These are phyloP conservation scores for Alsophila aescularia DNA, from an alignment of 2,888 invertebrate species.

Conservation along the genomic window DNA sequence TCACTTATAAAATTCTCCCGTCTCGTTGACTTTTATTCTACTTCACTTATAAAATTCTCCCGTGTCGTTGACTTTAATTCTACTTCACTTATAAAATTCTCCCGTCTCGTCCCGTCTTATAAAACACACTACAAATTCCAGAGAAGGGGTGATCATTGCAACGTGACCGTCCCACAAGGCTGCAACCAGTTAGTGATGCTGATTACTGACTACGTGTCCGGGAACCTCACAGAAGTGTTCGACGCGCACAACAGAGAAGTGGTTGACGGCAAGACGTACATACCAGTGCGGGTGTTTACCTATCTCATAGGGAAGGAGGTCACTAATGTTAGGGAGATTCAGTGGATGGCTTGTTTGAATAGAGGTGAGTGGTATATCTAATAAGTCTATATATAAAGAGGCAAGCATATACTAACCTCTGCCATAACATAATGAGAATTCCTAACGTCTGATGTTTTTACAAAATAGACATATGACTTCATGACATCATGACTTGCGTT, in stretches of 20 bases:
- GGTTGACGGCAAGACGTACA: constrained; percentile 85
- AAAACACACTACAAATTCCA: not conserved
- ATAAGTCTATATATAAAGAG: not conserved
- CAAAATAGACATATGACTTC: too few relatives aligned
- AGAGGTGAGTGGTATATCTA: constrained; percentile 86
- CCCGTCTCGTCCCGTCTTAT: too few relatives aligned
- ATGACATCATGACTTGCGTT: too few relatives aligned
- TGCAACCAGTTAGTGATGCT: constrained; percentile 99
- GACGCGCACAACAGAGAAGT: constrained; percentile 90
- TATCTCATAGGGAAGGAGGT: constrained; percentile 98
- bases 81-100: too few relatives aligned
- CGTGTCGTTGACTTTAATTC: too few relatives aligned
- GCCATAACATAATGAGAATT: too few relatives aligned
- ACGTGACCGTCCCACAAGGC: constrained; percentile 76
- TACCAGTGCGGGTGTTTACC: constrained; percentile 96
- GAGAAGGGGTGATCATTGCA: constrained; percentile 53
- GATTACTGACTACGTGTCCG: constrained; percentile 97
- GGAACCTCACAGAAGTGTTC: constrained; percentile 94
- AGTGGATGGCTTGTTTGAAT: constrained; percentile 97
- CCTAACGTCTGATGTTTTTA: too few relatives aligned
- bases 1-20: too few relatives aligned
- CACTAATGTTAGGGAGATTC: constrained; percentile 93
- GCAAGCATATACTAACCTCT: too few relatives aligned
- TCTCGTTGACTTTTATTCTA: too few relatives aligned
- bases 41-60: too few relatives aligned